Base-by-base conservation (phyloP, 2,113 vertebrate species). In the Gulo gulo region DNA sequence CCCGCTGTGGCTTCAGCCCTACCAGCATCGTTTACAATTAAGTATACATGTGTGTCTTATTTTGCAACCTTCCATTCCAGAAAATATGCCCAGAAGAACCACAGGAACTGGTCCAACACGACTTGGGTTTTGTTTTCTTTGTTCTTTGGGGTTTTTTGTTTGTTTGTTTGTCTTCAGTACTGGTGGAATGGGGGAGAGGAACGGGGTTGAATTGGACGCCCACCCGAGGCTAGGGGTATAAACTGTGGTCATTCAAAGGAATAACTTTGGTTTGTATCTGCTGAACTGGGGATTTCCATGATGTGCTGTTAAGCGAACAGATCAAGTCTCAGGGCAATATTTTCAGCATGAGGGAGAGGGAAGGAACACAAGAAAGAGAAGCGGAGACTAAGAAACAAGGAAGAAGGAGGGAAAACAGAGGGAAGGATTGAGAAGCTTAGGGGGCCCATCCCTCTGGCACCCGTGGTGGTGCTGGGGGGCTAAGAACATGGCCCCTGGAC, bases 201-300 rank as follows among this genome's bases (percentile, higher is more conserved):
- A 2, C n/a, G 1, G 14, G 34, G 4, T 2, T n/a, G 7, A 20
- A 3, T 1, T 2, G 0, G 7, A 10, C 3, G 5, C 14, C 45
- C 34, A 1, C 0, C 4, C 0, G 0, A 34, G 78, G 42, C 4
- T 55, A 1, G 42, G 69, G 73, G 26, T 47, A 14, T 8, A 29
- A 29, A 47, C 11, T 4, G 23, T 4, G 84, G 29, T 34, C 52
- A 16, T 1, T 2, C 6, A 7, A 73, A 6, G 59, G 63, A 31
- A 10, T 2, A 0, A 1, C 2, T 45, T 5, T 4, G 59, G 39
- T 69, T 80, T 69, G 0, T 4, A 9, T 15, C 59, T 36, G 21
- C 65, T 83, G 1, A 16, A 26, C 15, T 21, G 14, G 7, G 95
- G 20, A 18, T 14, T 65, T 10, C 14, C 12, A 0, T 4, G 23